Evolutionary conservation across 1,140 invertebrate species (phyloP).

Genomic region (Bombus consobrinus): DNA sequence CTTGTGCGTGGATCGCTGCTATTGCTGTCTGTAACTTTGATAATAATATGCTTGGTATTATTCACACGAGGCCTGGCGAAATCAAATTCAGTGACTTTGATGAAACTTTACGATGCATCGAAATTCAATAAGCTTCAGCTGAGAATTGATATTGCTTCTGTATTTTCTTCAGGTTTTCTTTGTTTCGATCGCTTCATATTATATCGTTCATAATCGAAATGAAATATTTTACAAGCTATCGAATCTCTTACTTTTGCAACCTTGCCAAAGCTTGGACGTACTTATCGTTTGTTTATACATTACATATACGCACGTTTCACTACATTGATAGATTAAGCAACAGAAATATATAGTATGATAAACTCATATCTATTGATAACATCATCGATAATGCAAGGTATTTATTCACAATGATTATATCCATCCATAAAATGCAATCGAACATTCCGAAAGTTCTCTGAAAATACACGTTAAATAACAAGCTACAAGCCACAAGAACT

Average conservation of each 20-base stretch:
- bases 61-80: neutral
- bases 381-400: neutral
- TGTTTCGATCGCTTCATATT: neutral
- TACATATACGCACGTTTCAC: neutral
- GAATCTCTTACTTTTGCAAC: neutral
- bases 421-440: neutral
- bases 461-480: neutral
- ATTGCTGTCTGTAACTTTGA: slow-evolving; percentile 20
- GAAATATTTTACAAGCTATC: neutral
- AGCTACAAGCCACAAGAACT: neutral
- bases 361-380: neutral
- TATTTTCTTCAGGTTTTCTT: neutral
- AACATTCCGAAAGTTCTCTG: neutral
- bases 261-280: neutral
- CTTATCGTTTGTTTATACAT: neutral
- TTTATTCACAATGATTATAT: neutral
- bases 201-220: neutral
- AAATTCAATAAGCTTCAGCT: neutral
- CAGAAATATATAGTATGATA: neutral
- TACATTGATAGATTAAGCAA: neutral
- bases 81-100: slow-evolving; percentile 18
- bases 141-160: neutral
- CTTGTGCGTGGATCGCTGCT: neutral
- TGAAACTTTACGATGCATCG: slow-evolving; percentile 1
- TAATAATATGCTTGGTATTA: slow-evolving; percentile 13